phyloP scores from a whole-genome alignment of 2,888 invertebrate species.

The Eupithecia exiguata region DNA sequence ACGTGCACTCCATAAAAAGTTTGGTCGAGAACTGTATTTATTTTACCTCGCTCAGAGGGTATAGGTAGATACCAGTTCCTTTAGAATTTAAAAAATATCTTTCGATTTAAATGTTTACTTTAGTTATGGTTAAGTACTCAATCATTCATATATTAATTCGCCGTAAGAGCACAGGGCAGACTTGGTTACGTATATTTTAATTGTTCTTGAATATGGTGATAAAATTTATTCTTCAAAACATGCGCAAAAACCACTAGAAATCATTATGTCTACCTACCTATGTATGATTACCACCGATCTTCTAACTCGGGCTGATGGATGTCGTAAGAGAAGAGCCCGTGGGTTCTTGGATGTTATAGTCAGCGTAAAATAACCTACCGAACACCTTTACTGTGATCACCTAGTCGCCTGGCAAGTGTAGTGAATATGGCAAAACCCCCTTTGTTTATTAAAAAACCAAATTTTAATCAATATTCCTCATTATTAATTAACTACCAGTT shows the following conservation, averaged over 20 bases:
- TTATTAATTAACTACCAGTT: neutral
- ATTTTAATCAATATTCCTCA: no score
- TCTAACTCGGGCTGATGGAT: no score
- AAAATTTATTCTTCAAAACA: neutral
- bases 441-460: no score
- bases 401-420: neutral
- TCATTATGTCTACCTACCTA: neutral
- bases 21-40: slow-evolving; percentile 42
- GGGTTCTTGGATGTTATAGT: no score
- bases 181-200: no score
- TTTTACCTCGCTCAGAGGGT: slow-evolving; percentile 29
- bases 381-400: neutral
- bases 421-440: neutral
- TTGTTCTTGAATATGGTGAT: neutral
- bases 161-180: no score
- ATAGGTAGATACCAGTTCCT: neutral
- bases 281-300: no score
- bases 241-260: neutral
- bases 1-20: slow-evolving; percentile 53
- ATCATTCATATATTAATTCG: no score
- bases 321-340: no score
- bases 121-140: neutral
- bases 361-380: neutral
- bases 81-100: neutral
- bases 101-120: neutral